These are phyloP conservation scores for Myotis daubentonii DNA, from an alignment of 2,797 vertebrate species.

Conservation along the genomic window DNA sequence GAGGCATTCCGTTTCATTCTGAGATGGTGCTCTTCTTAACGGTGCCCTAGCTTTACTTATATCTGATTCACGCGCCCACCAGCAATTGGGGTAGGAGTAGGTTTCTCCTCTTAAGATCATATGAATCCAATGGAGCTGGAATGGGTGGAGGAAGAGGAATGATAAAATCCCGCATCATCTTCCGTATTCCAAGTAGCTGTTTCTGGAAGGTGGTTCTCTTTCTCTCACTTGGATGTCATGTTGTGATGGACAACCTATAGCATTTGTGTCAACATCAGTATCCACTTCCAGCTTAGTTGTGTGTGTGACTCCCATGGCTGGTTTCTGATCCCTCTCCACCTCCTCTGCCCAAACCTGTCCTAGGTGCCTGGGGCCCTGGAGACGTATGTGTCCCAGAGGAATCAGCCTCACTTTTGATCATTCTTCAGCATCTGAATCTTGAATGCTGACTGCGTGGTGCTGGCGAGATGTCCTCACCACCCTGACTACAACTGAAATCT, in stretches of 20 bases:
- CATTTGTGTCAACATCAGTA: neutral
- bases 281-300: neutral
- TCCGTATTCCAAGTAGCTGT: neutral
- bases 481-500: neutral
- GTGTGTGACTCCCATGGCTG: neutral
- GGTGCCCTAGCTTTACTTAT: neutral
- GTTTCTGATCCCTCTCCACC: neutral
- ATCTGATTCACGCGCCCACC: neutral
- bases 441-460: neutral
- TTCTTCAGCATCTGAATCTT: neutral
- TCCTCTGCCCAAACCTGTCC: neutral
- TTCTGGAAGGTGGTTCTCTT: constrained; percentile 2
- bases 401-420: neutral
- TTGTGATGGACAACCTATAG: neutral
- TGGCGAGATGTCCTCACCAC: neutral
- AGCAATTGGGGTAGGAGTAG: neutral
- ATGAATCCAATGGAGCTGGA: neutral
- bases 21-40: neutral
- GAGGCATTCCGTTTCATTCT: neutral
- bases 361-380: neutral
- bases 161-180: neutral
- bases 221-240: neutral
- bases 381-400: neutral
- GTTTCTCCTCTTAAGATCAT: neutral
- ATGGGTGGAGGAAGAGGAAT: no score